These are phyloP conservation scores for Akabosia matsudoensis DNA, from an alignment of 1,140 invertebrate species.

Conservation along the genomic window DNA sequence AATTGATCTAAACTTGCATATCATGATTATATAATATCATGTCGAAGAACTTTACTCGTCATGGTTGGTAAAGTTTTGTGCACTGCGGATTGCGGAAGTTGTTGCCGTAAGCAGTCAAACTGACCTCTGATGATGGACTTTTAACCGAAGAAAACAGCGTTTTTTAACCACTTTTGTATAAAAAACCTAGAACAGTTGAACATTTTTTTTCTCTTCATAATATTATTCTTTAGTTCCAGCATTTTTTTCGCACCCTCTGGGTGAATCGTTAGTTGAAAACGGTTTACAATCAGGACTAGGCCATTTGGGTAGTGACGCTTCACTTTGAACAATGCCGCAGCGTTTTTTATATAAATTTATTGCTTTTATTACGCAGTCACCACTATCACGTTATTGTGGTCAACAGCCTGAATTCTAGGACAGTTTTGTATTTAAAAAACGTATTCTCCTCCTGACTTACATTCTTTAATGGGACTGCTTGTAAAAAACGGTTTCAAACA, in stretches of 20 bases:
- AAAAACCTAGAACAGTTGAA: neutral
- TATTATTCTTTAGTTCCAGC: no score
- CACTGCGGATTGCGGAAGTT: no score
- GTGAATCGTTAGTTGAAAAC: no score
- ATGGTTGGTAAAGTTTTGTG: neutral
- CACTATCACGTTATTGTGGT: neutral
- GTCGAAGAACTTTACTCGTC: neutral
- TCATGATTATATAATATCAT: neutral
- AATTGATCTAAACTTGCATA: neutral
- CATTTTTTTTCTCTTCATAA: no score
- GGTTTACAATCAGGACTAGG: no score
- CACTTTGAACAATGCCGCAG: no score
- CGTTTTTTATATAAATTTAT: no score
- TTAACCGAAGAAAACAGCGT: neutral
- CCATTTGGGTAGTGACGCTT: no score
- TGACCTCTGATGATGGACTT: neutral
- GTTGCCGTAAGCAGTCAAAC: conserved; percentile 8
- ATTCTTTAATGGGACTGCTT: neutral
- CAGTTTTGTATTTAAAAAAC: no score
- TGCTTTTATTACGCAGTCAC: no score
- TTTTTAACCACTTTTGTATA: neutral
- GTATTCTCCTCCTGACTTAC: neutral
- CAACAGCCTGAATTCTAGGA: neutral
- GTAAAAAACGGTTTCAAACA: neutral
- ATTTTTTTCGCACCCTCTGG: no score